Conservation (phyloP, 2,888 invertebrate species). For the Heliconius ethilla region DNA sequence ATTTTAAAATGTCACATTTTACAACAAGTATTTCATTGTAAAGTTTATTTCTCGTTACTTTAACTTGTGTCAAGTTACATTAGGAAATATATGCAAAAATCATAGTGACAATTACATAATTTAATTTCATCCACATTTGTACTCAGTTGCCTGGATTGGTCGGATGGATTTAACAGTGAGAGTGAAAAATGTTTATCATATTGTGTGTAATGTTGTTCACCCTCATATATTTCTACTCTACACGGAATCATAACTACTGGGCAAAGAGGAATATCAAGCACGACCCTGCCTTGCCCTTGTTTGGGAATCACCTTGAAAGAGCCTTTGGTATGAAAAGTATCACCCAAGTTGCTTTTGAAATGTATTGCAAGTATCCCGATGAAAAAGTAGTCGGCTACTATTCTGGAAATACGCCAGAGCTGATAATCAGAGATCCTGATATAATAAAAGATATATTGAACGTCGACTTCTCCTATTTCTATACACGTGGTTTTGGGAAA, state of each 20-base stretch:
- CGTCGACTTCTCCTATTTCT: conserved; percentile 61
- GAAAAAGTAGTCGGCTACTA: conserved; percentile 59
- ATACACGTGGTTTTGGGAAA: conserved; percentile 48
- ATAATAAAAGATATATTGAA: conserved; percentile 58
- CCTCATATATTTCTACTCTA: conserved; percentile 34
- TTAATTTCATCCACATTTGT: neutral
- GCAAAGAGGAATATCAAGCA: conserved; percentile 57
- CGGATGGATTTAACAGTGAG: too few species aligned
- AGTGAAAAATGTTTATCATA: conserved; percentile 24
- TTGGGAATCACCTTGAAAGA: conserved; percentile 58
- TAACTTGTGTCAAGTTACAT: neutral
- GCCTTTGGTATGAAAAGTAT: conserved; percentile 53
- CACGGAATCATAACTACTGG: conserved; percentile 54
- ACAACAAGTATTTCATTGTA: neutral
- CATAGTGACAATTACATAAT: neutral
- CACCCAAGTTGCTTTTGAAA: conserved; percentile 50
- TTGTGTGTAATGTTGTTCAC: conserved; percentile 18
- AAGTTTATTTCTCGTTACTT: neutral
- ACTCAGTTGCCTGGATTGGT: neutral
- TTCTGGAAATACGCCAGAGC: conserved; percentile 59
- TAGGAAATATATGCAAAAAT: neutral
- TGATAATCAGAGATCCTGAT: conserved; percentile 63
- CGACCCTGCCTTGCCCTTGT: conserved; percentile 57
- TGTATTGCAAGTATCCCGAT: conserved; percentile 46
- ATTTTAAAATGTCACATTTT: neutral